Evolutionary conservation across 2,888 invertebrate genomes (phyloP).

Genomic region (Drosophila pegasa): DNA sequence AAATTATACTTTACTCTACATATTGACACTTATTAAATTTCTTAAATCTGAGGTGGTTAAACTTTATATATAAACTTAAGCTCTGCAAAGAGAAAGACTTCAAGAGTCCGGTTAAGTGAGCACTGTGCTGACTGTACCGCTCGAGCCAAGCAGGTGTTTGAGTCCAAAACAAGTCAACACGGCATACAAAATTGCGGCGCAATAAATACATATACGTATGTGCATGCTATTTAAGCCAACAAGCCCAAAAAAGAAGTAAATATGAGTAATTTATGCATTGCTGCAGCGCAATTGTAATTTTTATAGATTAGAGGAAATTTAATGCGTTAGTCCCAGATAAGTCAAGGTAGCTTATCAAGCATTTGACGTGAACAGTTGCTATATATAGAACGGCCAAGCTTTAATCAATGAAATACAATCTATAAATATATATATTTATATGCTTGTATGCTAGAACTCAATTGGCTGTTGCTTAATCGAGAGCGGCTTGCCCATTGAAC

Average conservation of each 20-base stretch:
- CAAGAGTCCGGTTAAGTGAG: neutral
- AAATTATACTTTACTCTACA: conserved; percentile 2
- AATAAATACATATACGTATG: conserved; percentile 42
- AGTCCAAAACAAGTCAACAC: conserved; percentile 33
- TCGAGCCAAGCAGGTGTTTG: conserved; percentile 39
- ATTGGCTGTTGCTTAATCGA: conserved; percentile 49
- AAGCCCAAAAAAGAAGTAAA: conserved; percentile 19
- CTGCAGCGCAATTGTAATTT: conserved; percentile 25
- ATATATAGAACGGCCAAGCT: conserved; percentile 39
- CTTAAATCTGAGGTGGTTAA: conserved; percentile 11
- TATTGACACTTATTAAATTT: neutral
- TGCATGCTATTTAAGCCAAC: conserved; percentile 26
- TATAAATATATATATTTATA: neutral
- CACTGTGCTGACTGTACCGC: conserved; percentile 31
- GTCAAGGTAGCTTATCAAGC: conserved; percentile 58
- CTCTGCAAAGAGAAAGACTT: neutral
- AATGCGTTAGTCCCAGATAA: conserved; percentile 12
- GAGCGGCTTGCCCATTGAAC: conserved; percentile 28
- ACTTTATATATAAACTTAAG: neutral
- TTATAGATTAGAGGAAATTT: conserved; percentile 29
- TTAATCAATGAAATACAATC: conserved; percentile 51
- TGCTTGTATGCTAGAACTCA: conserved; percentile 24
- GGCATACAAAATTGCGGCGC: conserved; percentile 51
- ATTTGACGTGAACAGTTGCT: conserved; percentile 23
- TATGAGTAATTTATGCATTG: conserved; percentile 50